phyloP scores from a whole-genome alignment of 2,888 invertebrate species.

The Dynastes tityus region DNA sequence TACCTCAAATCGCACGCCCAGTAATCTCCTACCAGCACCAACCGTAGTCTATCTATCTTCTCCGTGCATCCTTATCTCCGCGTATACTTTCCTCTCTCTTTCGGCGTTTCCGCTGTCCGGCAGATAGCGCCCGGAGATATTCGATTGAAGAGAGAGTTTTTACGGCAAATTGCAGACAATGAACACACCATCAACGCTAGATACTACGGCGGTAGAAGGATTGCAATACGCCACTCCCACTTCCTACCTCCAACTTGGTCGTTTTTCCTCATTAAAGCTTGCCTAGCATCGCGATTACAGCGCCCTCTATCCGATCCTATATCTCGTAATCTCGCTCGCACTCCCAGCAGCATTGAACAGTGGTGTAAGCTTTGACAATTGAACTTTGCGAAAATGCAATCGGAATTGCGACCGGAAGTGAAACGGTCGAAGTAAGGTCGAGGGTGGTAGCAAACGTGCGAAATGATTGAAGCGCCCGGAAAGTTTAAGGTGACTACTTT shows the following conservation, averaged over 20 bases:
- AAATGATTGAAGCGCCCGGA: not conserved
- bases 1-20: not conserved
- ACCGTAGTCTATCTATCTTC: not conserved
- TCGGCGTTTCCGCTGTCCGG: not conserved
- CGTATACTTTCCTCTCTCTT: not conserved
- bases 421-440: not conserved
- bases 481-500: not conserved
- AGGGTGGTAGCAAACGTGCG: not conserved
- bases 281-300: constrained; percentile 20
- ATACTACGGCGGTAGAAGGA: constrained; percentile 13
- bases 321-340: constrained; percentile 1
- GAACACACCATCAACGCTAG: constrained; percentile 19
- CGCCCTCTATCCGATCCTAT: not conserved
- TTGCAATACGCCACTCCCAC: constrained; percentile 20
- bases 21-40: not conserved
- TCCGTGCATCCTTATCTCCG: not conserved
- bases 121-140: constrained; percentile 9
- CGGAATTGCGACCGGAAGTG: constrained; percentile 9
- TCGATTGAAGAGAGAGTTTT: constrained; percentile 12
- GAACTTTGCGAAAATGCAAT: constrained; percentile 25
- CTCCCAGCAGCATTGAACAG: not conserved
- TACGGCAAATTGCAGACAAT: constrained; percentile 26
- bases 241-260: constrained; percentile 13
- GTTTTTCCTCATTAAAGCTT: constrained; percentile 26
- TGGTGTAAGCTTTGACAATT: constrained; percentile 15